Conservation (phyloP, 1,140 invertebrate genomes). For the Meloidogyne hapla region DNA sequence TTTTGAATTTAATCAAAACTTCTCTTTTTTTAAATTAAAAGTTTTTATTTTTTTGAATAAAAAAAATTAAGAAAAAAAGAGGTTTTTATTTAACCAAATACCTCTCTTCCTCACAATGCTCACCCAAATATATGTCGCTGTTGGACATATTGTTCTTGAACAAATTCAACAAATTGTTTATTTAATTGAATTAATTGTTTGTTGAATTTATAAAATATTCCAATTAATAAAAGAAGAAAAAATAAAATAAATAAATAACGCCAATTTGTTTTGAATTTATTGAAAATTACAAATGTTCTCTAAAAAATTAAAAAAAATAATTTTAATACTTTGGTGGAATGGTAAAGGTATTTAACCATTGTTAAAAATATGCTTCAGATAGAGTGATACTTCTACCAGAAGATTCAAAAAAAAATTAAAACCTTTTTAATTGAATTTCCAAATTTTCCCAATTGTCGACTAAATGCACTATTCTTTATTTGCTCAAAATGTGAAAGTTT, state of each 20-base stretch:
- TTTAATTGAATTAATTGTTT: constrained; percentile 17
- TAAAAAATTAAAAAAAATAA: not conserved
- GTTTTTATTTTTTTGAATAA: not conserved
- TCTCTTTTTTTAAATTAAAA: too few species aligned
- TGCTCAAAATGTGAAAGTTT: not conserved
- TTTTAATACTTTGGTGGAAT: not conserved
- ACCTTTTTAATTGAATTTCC: constrained; percentile 9
- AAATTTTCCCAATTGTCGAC: constrained; percentile 4
- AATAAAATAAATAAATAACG: constrained; percentile 1
- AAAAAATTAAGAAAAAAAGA: not conserved
- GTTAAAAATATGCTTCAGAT: too few species aligned
- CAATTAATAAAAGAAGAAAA: not conserved
- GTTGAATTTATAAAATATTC: constrained; percentile 13
- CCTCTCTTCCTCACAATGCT: not conserved
- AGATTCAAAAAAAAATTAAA: not conserved
- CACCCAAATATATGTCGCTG: constrained; percentile 24
- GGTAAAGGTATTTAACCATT: too few species aligned
- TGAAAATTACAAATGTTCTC: not conserved
- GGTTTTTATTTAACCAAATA: not conserved
- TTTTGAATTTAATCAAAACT: not conserved
- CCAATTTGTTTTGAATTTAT: constrained; percentile 5
- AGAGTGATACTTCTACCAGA: too few species aligned
- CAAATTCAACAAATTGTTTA: constrained; percentile 18
- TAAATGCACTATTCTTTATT: not conserved
- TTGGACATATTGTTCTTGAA: constrained; percentile 15